phyloP scores from a whole-genome alignment of 2,797 vertebrate species.

The Falco cherrug region DNA sequence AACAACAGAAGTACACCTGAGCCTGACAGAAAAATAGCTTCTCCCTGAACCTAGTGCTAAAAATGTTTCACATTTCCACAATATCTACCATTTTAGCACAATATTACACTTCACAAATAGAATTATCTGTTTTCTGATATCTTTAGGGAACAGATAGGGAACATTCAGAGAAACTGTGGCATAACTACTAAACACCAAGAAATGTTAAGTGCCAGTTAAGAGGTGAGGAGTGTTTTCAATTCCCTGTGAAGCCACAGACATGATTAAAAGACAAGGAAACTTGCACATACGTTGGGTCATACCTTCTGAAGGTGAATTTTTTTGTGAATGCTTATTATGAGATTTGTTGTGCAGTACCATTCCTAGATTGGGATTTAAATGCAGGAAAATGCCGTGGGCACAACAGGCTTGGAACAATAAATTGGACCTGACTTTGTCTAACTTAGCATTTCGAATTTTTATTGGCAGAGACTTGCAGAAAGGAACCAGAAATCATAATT shows the following conservation, averaged over 20 bases:
- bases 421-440: neutral
- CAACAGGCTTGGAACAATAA: slow-evolving; percentile 28
- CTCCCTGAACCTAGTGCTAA: neutral
- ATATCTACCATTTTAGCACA: neutral
- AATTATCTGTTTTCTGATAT: neutral
- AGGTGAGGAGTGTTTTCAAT: neutral
- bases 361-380: neutral
- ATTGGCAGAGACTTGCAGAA: slow-evolving; percentile 20
- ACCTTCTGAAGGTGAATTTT: neutral
- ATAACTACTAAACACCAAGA: neutral
- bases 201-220: neutral
- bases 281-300: accelerated
- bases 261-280: neutral
- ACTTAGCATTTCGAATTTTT: slow-evolving; percentile 41
- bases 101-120: neutral
- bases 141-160: neutral
- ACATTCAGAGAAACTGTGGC: neutral
- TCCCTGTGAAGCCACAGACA: neutral
- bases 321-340: neutral
- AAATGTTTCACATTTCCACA: neutral
- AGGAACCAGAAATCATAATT: slow-evolving; percentile 41
- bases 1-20: neutral
- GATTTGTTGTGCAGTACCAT: neutral
- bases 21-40: neutral
- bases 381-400: slow-evolving; percentile 25